Base-by-base conservation (phyloP, 1,140 invertebrate species). In the Drosophila busckii region DNA sequence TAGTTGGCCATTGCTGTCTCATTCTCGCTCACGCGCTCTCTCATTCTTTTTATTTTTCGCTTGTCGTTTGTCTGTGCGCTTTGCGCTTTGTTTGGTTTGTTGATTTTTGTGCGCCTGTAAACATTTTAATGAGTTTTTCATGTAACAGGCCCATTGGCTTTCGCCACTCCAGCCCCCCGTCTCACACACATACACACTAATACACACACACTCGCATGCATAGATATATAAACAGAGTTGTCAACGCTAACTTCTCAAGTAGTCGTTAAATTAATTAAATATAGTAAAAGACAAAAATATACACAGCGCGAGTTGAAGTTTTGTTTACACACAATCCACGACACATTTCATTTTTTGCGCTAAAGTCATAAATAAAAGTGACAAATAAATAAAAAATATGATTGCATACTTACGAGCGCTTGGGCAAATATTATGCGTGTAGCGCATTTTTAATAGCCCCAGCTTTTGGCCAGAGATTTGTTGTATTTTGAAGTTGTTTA, bases 181-280 rank as follows among this genome's bases (percentile, higher is more conserved):
- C 2, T 2, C 38, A n/a, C 45, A 38, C 29, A 41, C 23, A 9
- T 10, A 31, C 65, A 44, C 25, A 7, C n/a, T 9, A n/a, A 17
- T 23, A 19, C 3, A 5, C 16, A 32, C 25, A 29, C 26, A 9
- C 16, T 3, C 41, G 20, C 34, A 2, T 29, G 8, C 5, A 5
- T 29, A 25, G 19, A 37, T 6, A 37, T 12, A 10, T 22, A 29
- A 20, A 32, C 38, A 53, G 31, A 40, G 60, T 62, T 73, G 60
- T 82, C 61, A 35, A 23, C 49, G 69, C 59, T 63, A 80, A 84
- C 82, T 84, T 80, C 80, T 84, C 82, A 84, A 84, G 82, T 84
- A 84, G 82, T 84, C 82, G 73, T 82, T 80, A 84, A 84, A 84
- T 84, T 84, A 84, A 84, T 84, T 84, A 84, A 84, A 84, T 84